Base-by-base conservation (phyloP, 2,888 invertebrate species). In the Drosophila bunnanda region DNA sequence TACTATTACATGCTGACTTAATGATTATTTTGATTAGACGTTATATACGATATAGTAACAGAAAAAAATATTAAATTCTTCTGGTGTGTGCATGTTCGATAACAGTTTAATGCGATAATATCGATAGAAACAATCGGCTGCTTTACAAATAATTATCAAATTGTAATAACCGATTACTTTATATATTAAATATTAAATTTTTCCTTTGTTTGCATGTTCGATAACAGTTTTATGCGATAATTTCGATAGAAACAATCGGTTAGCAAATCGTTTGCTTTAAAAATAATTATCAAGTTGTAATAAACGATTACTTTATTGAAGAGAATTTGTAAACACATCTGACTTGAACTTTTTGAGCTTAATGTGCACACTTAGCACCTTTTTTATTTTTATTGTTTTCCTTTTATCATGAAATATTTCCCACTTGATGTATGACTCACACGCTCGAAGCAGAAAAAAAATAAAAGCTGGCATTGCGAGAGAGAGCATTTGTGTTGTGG, bases 351-450 rank as follows among this genome's bases (percentile, higher is more conserved):
- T 34, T 55, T 32, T 39, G 10, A 67, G 39, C 68, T 52, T 30
- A 38, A 30, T 44, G 32, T 66, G 52, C 54, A 48, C 41, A 48
- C 41, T 68, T 68, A 68, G 39, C 67, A 68, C 67, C 48, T 50
- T 52, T 50, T 50, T 34, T 46, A 46, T 67, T 62, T 64, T 65
- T 67, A 52, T 54, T 55, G 41, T 36, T 41, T 46, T 30, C n/a
- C 41, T 64, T 67, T 67, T 56, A 67, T 68, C 68, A 17, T 36
- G 28, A 68, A 68, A 68, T 68, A 67, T 68, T 67, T 67, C 56
- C 55, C 68, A 66, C 46, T 66, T 39, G 68, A 67, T 50, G 69
- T 36, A 30, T 55, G 67, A 68, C 48, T 68, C 67, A 68, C 56
- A 56, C 28, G 25, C 17, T 55, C 10, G 22, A 12, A 22, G 38